phyloP scores from a whole-genome alignment of 2,797 vertebrate species.

The Sebastes flavidus region DNA sequence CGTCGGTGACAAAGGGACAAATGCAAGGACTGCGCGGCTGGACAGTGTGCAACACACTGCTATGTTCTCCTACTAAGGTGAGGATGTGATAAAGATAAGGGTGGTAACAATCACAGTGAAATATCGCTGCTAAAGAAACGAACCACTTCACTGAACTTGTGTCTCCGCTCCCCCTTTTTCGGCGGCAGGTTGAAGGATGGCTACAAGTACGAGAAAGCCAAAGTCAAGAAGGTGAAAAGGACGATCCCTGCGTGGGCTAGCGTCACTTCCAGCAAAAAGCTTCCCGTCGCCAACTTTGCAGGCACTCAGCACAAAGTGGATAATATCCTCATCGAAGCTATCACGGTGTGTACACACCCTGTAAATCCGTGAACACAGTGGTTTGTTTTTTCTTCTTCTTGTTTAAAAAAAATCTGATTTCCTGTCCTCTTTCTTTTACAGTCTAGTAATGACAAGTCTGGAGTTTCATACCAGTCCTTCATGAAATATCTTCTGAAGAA shows the following conservation, averaged over 20 bases:
- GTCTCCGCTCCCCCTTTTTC: conserved; percentile 37
- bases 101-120: conserved; percentile 80
- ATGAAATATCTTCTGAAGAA: conserved; percentile 94
- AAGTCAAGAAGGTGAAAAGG: conserved; percentile 95
- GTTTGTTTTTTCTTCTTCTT: not conserved
- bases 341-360: conserved; percentile 82
- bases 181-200: conserved; percentile 86
- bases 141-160: conserved; percentile 55
- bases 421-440: conserved; percentile 54
- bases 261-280: conserved; percentile 89
- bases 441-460: conserved; percentile 90
- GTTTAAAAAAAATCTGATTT: not conserved
- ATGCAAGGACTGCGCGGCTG: conserved; percentile 82
- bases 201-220: conserved; percentile 84
- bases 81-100: conserved; percentile 78
- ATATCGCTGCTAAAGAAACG: conserved; percentile 69
- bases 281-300: conserved; percentile 87
- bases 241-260: conserved; percentile 98
- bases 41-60: conserved; percentile 83
- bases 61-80: conserved; percentile 83
- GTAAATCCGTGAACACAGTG: too few species aligned
- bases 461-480: conserved; percentile 91
- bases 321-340: conserved; percentile 94
- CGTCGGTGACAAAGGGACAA: conserved; percentile 76
- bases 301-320: conserved; percentile 93